A percentile compares a stretch with the other conserved stretches of the same genome.
These are phyloP conservation scores for Amaurobius ferox DNA, from an alignment of 2,888 invertebrate species.

Conservation along the genomic window DNA sequence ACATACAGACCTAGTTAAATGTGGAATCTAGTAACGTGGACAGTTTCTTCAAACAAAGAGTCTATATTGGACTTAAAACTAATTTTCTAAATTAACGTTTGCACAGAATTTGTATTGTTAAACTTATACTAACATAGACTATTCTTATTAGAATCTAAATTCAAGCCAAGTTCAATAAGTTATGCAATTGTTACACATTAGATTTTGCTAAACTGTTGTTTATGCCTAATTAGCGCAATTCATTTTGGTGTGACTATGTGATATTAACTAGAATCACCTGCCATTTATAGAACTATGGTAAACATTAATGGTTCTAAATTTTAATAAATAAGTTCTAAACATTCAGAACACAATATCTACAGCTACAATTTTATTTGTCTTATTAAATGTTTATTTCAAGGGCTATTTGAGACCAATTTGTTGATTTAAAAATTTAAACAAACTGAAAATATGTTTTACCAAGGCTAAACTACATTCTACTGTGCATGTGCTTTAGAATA, in stretches of 20 bases:
- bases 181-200: neutral
- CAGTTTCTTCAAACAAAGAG: conserved; percentile 36
- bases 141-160: conserved; percentile 54
- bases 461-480: no score
- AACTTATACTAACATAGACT: conserved; percentile 54
- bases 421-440: no score
- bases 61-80: conserved; percentile 38
- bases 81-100: conserved; percentile 38
- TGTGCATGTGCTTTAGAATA: no score
- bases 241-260: neutral
- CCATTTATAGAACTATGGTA: neutral
- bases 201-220: conserved; percentile 22
- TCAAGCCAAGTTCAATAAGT: conserved; percentile 35
- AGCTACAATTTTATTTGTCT: neutral
- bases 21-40: conserved; percentile 43
- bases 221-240: neutral
- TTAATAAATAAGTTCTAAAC: neutral
- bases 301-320: neutral
- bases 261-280: neutral
- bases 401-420: no score
- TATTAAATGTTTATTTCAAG: no score
- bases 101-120: conserved; percentile 37
- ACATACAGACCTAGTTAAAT: conserved; percentile 49
- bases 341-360: neutral
- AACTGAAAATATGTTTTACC: no score